Evolutionary conservation across 2,113 vertebrate species (phyloP).

Genomic region (Miniopterus natalensis): DNA sequence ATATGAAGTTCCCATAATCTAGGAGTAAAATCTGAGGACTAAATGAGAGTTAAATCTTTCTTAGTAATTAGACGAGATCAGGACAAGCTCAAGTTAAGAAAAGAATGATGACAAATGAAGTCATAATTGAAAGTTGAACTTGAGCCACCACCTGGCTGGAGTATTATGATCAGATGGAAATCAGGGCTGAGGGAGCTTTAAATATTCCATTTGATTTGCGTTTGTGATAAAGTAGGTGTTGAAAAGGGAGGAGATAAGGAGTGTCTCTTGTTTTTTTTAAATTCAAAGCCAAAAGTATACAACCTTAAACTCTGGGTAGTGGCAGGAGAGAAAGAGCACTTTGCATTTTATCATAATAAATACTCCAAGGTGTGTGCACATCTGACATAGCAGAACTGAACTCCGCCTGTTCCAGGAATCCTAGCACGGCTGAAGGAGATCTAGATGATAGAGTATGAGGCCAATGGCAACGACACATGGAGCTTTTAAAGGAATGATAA

Average conservation of each 20-base stretch:
- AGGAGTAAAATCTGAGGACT: background rate
- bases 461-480: background rate
- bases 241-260: background rate
- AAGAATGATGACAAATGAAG: background rate
- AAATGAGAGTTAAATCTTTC: background rate
- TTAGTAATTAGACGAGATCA: background rate
- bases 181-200: background rate
- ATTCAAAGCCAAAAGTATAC: background rate
- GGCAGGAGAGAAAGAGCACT: background rate
- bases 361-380: background rate
- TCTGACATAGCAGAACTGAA: background rate
- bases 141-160: background rate
- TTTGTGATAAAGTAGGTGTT: background rate
- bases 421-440: background rate
- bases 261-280: background rate
- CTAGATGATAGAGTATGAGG: background rate
- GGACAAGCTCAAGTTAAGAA: background rate
- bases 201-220: background rate
- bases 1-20: background rate
- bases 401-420: background rate
- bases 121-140: background rate
- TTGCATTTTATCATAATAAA: background rate
- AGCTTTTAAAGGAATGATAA: background rate
- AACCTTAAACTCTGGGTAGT: background rate
- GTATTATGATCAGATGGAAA: background rate